phyloP scores from a whole-genome alignment of 2,888 invertebrate species.

The Xylota segnis region DNA sequence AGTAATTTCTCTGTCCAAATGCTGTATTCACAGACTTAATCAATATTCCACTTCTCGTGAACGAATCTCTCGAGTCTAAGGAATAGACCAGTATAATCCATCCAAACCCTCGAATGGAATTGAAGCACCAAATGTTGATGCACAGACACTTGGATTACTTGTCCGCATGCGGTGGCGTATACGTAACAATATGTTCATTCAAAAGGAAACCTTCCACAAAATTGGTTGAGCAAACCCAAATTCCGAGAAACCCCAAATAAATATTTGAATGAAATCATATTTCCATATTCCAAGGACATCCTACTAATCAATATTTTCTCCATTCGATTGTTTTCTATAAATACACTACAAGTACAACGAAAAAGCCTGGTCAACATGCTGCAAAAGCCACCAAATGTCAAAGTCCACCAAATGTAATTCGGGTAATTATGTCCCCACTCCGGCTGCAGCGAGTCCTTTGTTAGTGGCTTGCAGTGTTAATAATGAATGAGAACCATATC shows the following conservation, averaged over 20 bases:
- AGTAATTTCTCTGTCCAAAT: no score
- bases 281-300: neutral
- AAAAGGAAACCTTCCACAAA: neutral
- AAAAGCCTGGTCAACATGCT: neutral
- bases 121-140: no score
- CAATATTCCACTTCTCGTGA: no score
- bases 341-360: slow-evolving; percentile 19
- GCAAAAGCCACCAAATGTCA: neutral
- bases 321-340: slow-evolving; percentile 3
- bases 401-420: slow-evolving; percentile 39
- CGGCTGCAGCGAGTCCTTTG: slow-evolving; percentile 8
- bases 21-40: no score
- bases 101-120: no score
- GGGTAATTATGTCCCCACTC: slow-evolving; percentile 16
- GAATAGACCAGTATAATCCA: no score
- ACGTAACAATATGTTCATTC: no score
- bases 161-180: no score
- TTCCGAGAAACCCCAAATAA: neutral
- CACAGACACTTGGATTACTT: no score
- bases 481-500: slow-evolving; percentile 29
- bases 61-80: no score
- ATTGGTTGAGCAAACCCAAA: neutral
- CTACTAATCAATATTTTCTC: slow-evolving; percentile 20
- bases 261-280: neutral
- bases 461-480: slow-evolving; percentile 10